These are phyloP conservation scores for Leptobrachium ailaonicum DNA, from an alignment of 2,113 vertebrate genomes.

Conservation along the genomic window DNA sequence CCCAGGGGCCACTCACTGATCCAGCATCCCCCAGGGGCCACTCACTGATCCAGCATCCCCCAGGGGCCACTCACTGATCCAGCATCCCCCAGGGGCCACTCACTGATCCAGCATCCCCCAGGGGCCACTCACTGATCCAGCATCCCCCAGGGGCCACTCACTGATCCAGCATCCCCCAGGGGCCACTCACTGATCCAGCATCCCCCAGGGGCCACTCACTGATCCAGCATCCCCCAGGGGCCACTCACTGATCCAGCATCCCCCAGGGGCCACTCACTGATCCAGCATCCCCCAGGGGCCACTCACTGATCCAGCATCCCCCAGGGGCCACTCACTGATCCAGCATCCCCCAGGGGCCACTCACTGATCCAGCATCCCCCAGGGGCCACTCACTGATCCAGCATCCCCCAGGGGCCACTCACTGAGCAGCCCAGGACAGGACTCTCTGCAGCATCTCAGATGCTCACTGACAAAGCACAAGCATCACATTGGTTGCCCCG, in stretches of 20 bases:
- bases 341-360: neutral
- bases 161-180: neutral
- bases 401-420: neutral
- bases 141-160: constrained; percentile 12
- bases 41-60: neutral
- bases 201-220: constrained; percentile 12
- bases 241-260: no score
- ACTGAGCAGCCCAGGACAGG: neutral
- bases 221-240: neutral
- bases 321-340: constrained; percentile 4
- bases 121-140: no score
- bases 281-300: neutral
- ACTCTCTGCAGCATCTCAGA: neutral
- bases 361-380: no score
- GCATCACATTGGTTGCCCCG: neutral
- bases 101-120: neutral
- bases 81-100: constrained; percentile 15
- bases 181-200: no score
- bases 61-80: no score
- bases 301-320: no score
- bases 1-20: no score
- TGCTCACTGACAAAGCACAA: neutral
- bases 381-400: constrained; percentile 4
- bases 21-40: constrained; percentile 19
- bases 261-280: constrained; percentile 11